Conservation (phyloP, 1,140 invertebrate genomes). For the Lordiphosa clarofinis region DNA sequence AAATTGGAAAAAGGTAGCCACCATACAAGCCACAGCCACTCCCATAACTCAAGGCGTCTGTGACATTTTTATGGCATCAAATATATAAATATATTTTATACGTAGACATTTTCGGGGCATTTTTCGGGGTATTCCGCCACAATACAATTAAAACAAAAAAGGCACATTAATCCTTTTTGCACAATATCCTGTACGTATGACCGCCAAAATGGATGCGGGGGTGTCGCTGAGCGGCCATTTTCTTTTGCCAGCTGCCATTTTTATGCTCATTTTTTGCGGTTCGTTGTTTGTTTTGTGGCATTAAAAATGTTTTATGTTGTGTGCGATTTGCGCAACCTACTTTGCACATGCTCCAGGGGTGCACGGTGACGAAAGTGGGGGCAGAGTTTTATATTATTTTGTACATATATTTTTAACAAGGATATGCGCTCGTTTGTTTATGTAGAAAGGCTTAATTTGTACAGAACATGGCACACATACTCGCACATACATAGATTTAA, state of each 20-base stretch:
- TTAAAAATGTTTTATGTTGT: constrained; percentile 78
- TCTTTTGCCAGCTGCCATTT: constrained; percentile 74
- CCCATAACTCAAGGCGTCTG: constrained; percentile 75
- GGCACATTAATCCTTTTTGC: constrained; percentile 74
- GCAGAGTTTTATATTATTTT: constrained; percentile 34
- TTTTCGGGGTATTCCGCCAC: constrained; percentile 42
- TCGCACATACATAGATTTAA: constrained; percentile 25
- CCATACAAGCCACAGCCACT: constrained; percentile 61
- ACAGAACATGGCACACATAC: constrained; percentile 25
- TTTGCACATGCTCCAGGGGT: constrained; percentile 60
- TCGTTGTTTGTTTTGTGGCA: constrained; percentile 56
- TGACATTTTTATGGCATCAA: constrained; percentile 74
- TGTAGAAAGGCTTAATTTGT: constrained; percentile 76
- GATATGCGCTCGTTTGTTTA: constrained; percentile 74
- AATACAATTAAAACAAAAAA: constrained; percentile 74
- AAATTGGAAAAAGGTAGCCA: constrained; percentile 16
- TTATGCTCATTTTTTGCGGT: constrained; percentile 62
- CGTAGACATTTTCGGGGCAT: constrained; percentile 40
- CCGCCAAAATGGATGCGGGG: constrained; percentile 34
- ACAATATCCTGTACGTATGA: constrained; percentile 68
- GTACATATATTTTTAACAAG: constrained; percentile 44
- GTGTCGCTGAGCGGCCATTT: constrained; percentile 58
- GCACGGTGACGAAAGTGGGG: constrained; percentile 3
- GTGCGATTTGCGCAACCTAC: constrained; percentile 75
- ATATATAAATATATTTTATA: constrained; percentile 65